A percentile compares a stretch with the other conserved stretches of the same genome.
These are phyloP conservation scores for Heliocidaris tuberculata DNA, from an alignment of 35 echinoderm and acorn worm species.

Conservation along the genomic window DNA sequence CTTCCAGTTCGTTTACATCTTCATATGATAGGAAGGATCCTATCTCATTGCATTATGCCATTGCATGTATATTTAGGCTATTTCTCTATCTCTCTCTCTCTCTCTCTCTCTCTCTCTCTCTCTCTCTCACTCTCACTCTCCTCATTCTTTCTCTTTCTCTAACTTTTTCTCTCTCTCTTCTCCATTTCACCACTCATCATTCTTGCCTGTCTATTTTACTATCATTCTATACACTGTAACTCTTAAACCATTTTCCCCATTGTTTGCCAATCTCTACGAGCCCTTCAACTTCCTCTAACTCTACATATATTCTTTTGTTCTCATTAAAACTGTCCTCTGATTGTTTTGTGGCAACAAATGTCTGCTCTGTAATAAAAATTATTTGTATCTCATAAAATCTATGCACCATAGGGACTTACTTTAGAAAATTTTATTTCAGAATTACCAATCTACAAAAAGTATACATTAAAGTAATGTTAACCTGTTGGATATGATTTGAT, in stretches of 20 bases:
- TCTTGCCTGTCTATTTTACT: neutral
- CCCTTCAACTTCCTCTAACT: neutral
- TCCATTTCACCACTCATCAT: neutral
- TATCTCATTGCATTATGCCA: neutral
- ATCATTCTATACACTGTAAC: neutral
- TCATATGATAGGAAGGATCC: neutral
- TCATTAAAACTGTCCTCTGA: neutral
- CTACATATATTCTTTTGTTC: neutral
- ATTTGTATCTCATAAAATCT: too few relatives aligned
- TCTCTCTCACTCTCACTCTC: neutral
- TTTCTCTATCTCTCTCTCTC: too few relatives aligned
- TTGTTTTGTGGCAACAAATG: neutral
- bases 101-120: neutral
- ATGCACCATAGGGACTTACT: too few relatives aligned
- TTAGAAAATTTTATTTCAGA: too few relatives aligned
- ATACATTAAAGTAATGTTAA: too few relatives aligned
- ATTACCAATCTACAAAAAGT: too few relatives aligned
- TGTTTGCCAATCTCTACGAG: neutral
- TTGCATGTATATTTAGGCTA: neutral
- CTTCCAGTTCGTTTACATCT: conserved; percentile 10
- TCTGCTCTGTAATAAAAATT: too few relatives aligned
- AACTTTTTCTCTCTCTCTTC: too few relatives aligned
- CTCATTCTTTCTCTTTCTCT: too few relatives aligned
- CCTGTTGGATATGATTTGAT: too few relatives aligned
- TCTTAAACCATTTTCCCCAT: neutral